Evolutionary conservation across 2,113 vertebrate species (phyloP).

Genomic region (Psammodynastes pulverulentus): DNA sequence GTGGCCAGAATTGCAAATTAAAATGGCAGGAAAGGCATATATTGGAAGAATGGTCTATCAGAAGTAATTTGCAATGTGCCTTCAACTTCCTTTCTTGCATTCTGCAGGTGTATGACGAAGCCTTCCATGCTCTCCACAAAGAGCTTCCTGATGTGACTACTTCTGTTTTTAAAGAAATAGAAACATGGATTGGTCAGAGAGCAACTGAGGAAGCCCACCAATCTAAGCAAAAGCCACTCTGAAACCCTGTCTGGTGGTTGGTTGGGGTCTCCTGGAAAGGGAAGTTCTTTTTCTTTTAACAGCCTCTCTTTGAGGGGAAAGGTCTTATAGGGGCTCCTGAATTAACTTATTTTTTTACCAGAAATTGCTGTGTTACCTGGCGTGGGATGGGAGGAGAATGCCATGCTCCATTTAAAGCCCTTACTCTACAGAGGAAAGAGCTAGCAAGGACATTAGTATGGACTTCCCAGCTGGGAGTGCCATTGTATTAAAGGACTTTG

Average conservation of each 20-base stretch:
- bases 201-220: constrained; percentile 42
- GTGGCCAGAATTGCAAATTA: neutral
- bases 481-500: constrained; percentile 7
- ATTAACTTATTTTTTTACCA: constrained; percentile 41
- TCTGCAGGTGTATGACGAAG: constrained; percentile 86
- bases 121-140: constrained; percentile 89
- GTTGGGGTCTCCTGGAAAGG: constrained; percentile 40
- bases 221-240: constrained; percentile 43
- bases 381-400: neutral
- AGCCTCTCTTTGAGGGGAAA: constrained; percentile 29
- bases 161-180: constrained; percentile 84
- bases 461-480: neutral
- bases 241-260: neutral
- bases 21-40: neutral
- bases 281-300: constrained; percentile 35
- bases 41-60: neutral
- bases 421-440: constrained; percentile 19
- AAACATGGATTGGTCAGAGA: constrained; percentile 79
- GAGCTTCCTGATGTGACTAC: constrained; percentile 85
- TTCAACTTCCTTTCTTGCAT: neutral
- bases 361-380: neutral
- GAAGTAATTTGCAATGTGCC: neutral
- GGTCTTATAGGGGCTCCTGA: constrained; percentile 44
- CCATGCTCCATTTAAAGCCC: constrained; percentile 20
- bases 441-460: neutral